Evolutionary conservation across 2,888 invertebrate species (phyloP).

Genomic region (Brachyptera risi): DNA sequence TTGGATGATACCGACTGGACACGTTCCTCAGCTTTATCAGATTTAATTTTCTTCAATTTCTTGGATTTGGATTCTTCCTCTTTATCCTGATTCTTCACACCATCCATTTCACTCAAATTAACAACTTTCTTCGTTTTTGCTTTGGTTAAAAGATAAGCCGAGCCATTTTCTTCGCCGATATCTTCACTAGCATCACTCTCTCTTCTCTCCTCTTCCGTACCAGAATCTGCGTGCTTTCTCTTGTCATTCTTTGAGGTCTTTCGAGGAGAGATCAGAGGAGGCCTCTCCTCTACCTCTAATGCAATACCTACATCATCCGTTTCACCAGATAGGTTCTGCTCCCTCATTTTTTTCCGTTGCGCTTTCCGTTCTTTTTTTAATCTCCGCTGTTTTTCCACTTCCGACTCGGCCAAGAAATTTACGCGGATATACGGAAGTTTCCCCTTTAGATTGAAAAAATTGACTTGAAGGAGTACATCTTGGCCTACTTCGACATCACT

Average conservation of each 20-base stretch:
- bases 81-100: too few relatives aligned
- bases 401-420: conserved; percentile 42
- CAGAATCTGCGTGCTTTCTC: background rate
- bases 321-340: background rate
- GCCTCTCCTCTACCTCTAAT: background rate
- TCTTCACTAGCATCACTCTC: background rate
- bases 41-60: too few relatives aligned
- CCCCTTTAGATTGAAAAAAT: conserved; percentile 54
- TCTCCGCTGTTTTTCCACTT: background rate
- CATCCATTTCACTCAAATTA: too few relatives aligned
- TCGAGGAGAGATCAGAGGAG: background rate
- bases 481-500: conserved; percentile 54
- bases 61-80: too few relatives aligned
- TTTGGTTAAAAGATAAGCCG: too few relatives aligned
- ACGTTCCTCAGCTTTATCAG: too few relatives aligned
- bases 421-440: conserved; percentile 62
- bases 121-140: too few relatives aligned
- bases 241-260: background rate
- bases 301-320: background rate
- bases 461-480: conserved; percentile 57
- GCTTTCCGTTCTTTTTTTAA: background rate
- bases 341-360: background rate
- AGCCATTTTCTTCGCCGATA: too few relatives aligned
- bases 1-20: too few relatives aligned
- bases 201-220: background rate